Evolutionary conservation across 2,888 invertebrate genomes (phyloP), one percentile per base, ranked within the genome.

Genomic region (Ophioninae sp.): DNA sequence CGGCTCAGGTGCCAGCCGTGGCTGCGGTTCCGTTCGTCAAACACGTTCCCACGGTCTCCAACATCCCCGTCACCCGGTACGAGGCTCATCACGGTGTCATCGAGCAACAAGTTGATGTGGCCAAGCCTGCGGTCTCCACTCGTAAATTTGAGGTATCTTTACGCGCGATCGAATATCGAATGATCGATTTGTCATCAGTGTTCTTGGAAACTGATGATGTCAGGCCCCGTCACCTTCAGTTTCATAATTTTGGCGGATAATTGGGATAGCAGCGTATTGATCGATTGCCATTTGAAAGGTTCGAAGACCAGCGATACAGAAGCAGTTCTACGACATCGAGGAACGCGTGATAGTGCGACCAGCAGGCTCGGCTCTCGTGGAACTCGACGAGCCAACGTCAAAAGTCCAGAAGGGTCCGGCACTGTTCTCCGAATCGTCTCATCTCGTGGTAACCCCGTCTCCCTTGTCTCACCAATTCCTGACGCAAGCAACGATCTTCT

Each of bases 271-370:
- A 17, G 17, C 2, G 17, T 17, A 39, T 10, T 20, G n/a, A 67
- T 51, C 39, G 22, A 51, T 59, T 17, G 56, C 17, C 30, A 20
- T 30, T 74, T 76, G 68, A 58, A 81, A 93, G 93, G 93, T 95
- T 10, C 94, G 95, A 82, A 94, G 95, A 83, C 95, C 95, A 63
- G 95, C 95, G 56, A 94, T 95, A 82, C 94, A 95, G 87, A 95
- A 95, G 90, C 94, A 95, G 88, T 95, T 95, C 90, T 95, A 95
- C 90, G 95, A 95, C 87, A 94, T 95, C 85, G 95, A 95, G 88
- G 95, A 95, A 87, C 94, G 94, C 68, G 94, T 95, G 30, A 92
- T 95, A 22, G 93, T 95, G 64, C 94, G 95, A 39, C 95, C 95
- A 0, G 95, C 94, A 6, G 95, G 95, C 41, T 95, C 94, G 10